Evolutionary conservation across 2,113 vertebrate species (phyloP).

Genomic region (Podiceps cristatus): DNA sequence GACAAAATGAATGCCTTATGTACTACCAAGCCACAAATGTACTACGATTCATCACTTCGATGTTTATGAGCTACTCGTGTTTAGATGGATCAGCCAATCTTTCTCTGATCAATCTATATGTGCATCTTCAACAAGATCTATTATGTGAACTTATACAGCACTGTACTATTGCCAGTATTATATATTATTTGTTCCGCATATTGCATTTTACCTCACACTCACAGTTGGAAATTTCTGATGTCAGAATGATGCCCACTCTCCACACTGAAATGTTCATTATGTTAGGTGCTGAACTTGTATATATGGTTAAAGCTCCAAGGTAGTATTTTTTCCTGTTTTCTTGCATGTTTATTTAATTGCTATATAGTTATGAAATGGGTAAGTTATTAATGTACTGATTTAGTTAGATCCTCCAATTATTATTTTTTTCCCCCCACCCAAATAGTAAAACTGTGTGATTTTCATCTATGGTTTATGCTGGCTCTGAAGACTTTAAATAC

Average conservation of each 20-base stretch:
- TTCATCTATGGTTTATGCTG: constrained; percentile 56
- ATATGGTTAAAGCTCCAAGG: background rate
- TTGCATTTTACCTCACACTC: background rate
- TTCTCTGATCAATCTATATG: background rate
- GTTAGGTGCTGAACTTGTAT: background rate
- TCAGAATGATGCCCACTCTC: accelerated
- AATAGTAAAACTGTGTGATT: background rate
- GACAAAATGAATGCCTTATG: background rate
- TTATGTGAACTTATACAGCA: background rate
- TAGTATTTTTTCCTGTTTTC: background rate
- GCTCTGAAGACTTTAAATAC: constrained; percentile 76
- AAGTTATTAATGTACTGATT: background rate
- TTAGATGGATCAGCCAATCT: background rate
- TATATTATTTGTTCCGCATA: background rate
- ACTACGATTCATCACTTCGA: background rate
- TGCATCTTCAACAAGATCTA: background rate
- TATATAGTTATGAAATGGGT: background rate
- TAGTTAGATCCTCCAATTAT: background rate
- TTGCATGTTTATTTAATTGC: background rate
- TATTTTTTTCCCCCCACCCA: background rate
- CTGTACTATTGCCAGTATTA: background rate
- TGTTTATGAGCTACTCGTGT: background rate
- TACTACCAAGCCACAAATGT: background rate
- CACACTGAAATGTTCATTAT: background rate
- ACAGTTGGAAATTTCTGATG: background rate